These are phyloP conservation scores for Arvicanthis niloticus DNA, from an alignment of 2,113 vertebrate species.

Conservation along the genomic window DNA sequence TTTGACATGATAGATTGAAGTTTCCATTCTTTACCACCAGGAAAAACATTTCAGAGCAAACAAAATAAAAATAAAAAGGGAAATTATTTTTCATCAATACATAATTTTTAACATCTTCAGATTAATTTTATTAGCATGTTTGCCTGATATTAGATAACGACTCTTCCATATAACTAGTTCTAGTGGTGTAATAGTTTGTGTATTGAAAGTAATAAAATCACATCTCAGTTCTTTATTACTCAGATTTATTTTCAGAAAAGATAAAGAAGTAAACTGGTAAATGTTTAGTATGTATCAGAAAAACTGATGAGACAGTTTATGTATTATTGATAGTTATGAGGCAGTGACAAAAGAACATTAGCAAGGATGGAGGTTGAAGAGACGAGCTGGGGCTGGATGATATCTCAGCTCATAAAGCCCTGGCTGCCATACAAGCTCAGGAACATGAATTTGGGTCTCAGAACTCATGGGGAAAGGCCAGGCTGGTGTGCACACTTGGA, in stretches of 20 bases:
- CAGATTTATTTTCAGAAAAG: background rate
- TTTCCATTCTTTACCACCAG: conserved; percentile 8
- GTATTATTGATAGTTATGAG: background rate
- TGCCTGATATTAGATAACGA: background rate
- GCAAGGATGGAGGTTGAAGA: conserved; percentile 4
- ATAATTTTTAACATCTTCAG: background rate
- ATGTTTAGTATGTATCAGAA: conserved; percentile 11
- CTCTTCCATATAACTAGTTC: conserved; percentile 11
- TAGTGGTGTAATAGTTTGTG: conserved; percentile 4
- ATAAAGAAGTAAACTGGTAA: background rate
- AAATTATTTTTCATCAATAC: conserved; percentile 32
- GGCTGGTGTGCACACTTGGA: background rate
- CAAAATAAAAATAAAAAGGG: background rate
- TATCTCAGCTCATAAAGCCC: background rate
- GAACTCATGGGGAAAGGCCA: background rate
- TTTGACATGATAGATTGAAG: conserved; percentile 28
- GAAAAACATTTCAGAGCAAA: conserved; percentile 52
- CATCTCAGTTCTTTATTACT: conserved; percentile 37
- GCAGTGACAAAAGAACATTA: conserved; percentile 10
- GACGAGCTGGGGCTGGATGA: too few relatives aligned
- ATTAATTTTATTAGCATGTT: conserved; percentile 5
- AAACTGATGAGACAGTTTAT: background rate
- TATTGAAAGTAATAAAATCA: conserved; percentile 51
- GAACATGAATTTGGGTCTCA: background rate
- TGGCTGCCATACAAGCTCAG: background rate